Evolutionary conservation across 2,797 vertebrate species (phyloP).

Genomic region (Todus mexicanus): DNA sequence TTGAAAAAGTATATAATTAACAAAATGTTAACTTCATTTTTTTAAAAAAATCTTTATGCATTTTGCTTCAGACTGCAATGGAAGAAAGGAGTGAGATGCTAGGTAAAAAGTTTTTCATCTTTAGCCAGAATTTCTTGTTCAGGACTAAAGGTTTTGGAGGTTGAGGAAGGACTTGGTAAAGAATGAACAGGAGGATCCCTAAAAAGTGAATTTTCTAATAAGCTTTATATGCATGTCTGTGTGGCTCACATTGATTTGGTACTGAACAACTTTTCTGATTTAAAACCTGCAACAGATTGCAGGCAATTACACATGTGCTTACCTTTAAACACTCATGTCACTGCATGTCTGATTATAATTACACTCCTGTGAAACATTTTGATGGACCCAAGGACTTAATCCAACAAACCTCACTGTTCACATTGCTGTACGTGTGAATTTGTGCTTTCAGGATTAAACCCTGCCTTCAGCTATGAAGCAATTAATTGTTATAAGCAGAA

Average conservation of each 20-base stretch:
- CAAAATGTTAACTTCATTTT: background rate
- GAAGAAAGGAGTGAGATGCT: background rate
- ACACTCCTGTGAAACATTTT: background rate
- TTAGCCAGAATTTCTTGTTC: background rate
- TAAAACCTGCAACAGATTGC: background rate
- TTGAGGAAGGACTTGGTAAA: background rate
- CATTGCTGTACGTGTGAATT: background rate
- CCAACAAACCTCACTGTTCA: background rate
- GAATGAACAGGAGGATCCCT: background rate
- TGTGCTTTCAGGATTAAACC: background rate
- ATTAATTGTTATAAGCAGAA: conserved; percentile 19
- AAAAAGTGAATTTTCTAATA: too few relatives aligned
- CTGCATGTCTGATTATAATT: conserved; percentile 16
- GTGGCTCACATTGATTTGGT: background rate
- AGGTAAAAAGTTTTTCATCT: background rate
- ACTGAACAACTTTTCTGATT: background rate
- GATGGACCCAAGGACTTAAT: conserved; percentile 24
- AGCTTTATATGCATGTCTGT: too few relatives aligned
- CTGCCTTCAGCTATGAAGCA: conserved; percentile 9
- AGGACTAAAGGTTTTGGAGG: background rate
- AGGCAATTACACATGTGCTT: background rate
- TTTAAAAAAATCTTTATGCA: too few relatives aligned
- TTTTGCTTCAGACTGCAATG: background rate
- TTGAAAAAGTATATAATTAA: background rate
- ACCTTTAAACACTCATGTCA: background rate